These are phyloP conservation scores for Melanostoma scalare DNA, from an alignment of 2,888 invertebrate species.

Conservation along the genomic window DNA sequence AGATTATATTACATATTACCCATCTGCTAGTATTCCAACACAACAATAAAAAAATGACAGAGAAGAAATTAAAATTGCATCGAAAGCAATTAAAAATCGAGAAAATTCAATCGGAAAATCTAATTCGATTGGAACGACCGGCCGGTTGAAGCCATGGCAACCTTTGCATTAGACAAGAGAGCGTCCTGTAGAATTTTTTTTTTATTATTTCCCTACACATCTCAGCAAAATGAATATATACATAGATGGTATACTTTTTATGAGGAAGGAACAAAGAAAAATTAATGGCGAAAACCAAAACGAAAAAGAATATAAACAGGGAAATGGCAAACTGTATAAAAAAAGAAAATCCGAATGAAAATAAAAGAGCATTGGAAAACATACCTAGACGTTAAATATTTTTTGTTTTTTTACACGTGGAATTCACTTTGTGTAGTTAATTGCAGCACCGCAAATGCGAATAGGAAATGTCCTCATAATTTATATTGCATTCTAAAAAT, in stretches of 20 bases:
- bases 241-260: constrained; percentile 64
- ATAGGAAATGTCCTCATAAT: constrained; percentile 44
- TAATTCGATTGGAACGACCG: constrained; percentile 78
- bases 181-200: constrained; percentile 60
- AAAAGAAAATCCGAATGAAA: constrained; percentile 34
- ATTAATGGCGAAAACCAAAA: constrained; percentile 73
- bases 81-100: constrained; percentile 81
- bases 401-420: constrained; percentile 44
- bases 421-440: constrained; percentile 52
- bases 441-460: constrained; percentile 49
- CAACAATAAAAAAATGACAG: constrained; percentile 67
- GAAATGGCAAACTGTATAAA: constrained; percentile 65
- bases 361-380: constrained; percentile 45
- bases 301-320: constrained; percentile 68
- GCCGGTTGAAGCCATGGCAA: constrained; percentile 56
- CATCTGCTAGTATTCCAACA: constrained; percentile 76
- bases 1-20: constrained; percentile 65
- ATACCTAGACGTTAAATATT: constrained; percentile 54
- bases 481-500: constrained; percentile 40
- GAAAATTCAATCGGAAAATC: constrained; percentile 81
- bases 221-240: constrained; percentile 48
- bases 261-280: constrained; percentile 74
- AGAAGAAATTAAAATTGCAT: constrained; percentile 73
- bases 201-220: constrained; percentile 40
- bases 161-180: constrained; percentile 66